Percentiles rank a stretch among this genome's conserved stretches.
Evolutionary conservation across 2,113 vertebrate genomes (phyloP).

Genomic region (Nycticryphes semicollaris): DNA sequence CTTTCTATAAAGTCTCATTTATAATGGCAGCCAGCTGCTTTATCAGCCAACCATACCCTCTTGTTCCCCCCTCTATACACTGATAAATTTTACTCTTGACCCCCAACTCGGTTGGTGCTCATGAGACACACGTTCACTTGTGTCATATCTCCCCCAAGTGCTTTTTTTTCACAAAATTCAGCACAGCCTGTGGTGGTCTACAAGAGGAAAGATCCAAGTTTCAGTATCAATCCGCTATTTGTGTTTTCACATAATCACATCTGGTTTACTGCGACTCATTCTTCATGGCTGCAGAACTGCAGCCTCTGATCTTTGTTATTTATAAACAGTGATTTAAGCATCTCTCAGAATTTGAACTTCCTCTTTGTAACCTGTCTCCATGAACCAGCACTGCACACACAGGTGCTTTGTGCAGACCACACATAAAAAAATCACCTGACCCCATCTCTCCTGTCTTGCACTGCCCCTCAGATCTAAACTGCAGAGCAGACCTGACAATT

Average conservation of each 20-base stretch:
- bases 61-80: not conserved
- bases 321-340: not conserved
- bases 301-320: not conserved
- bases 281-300: not conserved
- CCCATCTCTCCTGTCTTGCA: not conserved
- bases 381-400: fast-evolving
- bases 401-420: not conserved
- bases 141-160: not conserved
- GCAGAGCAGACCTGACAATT: not conserved
- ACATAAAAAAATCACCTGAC: not conserved
- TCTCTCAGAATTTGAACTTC: not conserved
- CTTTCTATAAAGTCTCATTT: not conserved
- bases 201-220: not conserved
- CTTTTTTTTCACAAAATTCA: not conserved
- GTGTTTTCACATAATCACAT: not conserved
- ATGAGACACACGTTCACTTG: not conserved
- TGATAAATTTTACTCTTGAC: not conserved
- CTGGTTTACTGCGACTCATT: not conserved
- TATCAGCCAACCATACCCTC: not conserved
- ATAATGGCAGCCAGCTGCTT: not conserved
- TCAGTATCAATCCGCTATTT: not conserved
- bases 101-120: not conserved
- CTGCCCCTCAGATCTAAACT: not conserved
- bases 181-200: not conserved
- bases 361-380: not conserved